These are phyloP conservation scores for Hydrotaea cyrtoneurina DNA, from an alignment of 2,888 invertebrate species.

Conservation along the genomic window DNA sequence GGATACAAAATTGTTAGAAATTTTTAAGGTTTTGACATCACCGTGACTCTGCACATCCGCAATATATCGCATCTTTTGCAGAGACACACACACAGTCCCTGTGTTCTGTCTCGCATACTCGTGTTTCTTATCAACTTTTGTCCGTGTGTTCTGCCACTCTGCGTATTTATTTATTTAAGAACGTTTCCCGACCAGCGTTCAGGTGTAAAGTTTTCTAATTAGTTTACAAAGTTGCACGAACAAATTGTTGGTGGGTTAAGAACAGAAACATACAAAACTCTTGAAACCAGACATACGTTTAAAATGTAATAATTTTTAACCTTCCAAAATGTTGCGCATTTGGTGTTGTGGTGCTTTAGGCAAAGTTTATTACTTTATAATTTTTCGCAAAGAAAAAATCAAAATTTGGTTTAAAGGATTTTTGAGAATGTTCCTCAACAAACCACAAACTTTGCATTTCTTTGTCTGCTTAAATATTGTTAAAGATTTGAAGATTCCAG, in stretches of 20 bases:
- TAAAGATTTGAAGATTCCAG: too few relatives aligned
- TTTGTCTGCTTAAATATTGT: too few relatives aligned
- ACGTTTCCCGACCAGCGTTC: constrained; percentile 47
- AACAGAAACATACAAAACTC: background rate
- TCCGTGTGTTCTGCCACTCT: background rate
- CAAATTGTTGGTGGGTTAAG: background rate
- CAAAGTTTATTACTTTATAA: background rate
- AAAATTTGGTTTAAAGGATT: too few relatives aligned
- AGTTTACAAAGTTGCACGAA: constrained; percentile 52
- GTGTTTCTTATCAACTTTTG: constrained; percentile 7
- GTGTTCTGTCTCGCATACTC: background rate
- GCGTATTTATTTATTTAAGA: constrained; percentile 39
- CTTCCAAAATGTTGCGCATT: background rate
- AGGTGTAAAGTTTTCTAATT: constrained; percentile 64
- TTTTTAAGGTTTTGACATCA: background rate
- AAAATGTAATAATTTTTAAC: constrained; percentile 11
- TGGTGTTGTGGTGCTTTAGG: background rate
- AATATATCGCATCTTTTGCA: background rate
- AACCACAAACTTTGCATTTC: too few relatives aligned
- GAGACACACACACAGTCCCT: background rate
- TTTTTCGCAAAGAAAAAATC: background rate
- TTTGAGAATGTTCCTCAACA: too few relatives aligned
- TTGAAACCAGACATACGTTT: constrained; percentile 16
- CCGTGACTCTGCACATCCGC: background rate
- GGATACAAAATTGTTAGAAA: background rate